These are phyloP conservation scores for Paralichthys olivaceus DNA, from an alignment of 2,113 vertebrate species.

Conservation along the genomic window DNA sequence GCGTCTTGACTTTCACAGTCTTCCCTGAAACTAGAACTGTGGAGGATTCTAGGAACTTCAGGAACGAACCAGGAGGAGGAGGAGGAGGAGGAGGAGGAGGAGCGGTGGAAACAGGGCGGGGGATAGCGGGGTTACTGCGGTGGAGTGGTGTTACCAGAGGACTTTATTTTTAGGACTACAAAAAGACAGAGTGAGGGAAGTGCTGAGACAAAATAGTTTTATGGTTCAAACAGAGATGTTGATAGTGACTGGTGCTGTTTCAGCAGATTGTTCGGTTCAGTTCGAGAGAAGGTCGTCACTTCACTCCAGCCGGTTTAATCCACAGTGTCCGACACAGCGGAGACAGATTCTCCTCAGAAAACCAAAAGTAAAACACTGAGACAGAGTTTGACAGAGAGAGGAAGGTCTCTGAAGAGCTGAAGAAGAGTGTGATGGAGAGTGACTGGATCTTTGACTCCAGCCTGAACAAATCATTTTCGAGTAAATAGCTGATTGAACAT, in stretches of 20 bases:
- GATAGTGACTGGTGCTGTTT: neutral
- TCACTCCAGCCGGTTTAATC: neutral
- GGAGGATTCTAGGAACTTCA: constrained; percentile 62
- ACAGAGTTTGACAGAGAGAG: no score
- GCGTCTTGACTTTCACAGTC: constrained; percentile 28
- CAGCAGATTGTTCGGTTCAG: neutral
- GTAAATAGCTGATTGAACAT: no score
- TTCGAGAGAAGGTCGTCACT: neutral
- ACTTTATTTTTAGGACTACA: constrained; percentile 59
- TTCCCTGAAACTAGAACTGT: constrained; percentile 62
- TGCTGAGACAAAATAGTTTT: neutral
- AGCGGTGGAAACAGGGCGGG: constrained; percentile 51
- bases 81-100: constrained; percentile 20
- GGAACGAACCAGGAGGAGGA: constrained; percentile 23
- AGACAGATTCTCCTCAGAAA: no score
- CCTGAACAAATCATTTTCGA: no score
- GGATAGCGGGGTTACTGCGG: constrained; percentile 51
- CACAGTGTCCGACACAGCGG: no score
- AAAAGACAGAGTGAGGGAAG: neutral
- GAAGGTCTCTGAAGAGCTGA: no score
- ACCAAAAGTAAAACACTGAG: no score
- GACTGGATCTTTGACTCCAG: no score
- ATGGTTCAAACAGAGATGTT: neutral
- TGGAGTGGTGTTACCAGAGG: constrained; percentile 54
- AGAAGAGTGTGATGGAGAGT: no score